Percentiles rank a stretch among this genome's conserved stretches.
Evolutionary conservation across 1,140 invertebrate species (phyloP).

Genomic region (Orchesella cincta): DNA sequence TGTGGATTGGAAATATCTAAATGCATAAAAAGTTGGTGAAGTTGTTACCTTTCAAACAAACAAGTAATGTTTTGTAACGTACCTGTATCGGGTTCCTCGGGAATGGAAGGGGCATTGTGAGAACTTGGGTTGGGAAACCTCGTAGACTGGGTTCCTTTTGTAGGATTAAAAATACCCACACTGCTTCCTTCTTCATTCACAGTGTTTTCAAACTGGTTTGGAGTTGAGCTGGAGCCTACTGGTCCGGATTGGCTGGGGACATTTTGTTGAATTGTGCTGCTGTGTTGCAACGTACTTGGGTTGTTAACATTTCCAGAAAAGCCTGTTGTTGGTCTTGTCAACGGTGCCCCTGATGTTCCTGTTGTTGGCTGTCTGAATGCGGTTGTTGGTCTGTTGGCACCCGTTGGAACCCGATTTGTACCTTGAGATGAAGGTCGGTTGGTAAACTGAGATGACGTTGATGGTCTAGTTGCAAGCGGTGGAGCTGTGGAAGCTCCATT

Average conservation of each 20-base stretch:
- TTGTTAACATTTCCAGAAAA: slow-evolving; percentile 13
- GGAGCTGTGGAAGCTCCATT: not conserved
- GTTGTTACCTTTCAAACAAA: too few relatives aligned
- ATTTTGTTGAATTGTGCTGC: slow-evolving; percentile 8
- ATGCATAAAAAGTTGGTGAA: too few relatives aligned
- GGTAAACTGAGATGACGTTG: not conserved
- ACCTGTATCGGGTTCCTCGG: not conserved
- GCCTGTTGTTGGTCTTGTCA: not conserved
- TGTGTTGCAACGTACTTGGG: not conserved
- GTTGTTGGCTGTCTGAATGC: not conserved
- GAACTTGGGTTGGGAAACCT: not conserved
- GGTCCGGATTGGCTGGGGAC: not conserved
- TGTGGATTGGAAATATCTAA: too few relatives aligned
- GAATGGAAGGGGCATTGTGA: not conserved
- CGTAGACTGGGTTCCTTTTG: too few relatives aligned
- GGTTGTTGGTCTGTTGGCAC: not conserved
- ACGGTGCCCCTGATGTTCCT: not conserved
- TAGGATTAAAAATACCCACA: too few relatives aligned
- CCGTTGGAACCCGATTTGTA: not conserved
- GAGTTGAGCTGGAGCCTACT: not conserved
- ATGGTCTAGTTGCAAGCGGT: not conserved
- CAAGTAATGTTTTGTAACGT: too few relatives aligned
- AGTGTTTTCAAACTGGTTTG: not conserved
- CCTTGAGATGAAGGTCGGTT: not conserved
- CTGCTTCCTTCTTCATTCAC: too few relatives aligned